Evolutionary conservation across 2,113 vertebrate genomes (phyloP).

Genomic region (Plectropomus leopardus): DNA sequence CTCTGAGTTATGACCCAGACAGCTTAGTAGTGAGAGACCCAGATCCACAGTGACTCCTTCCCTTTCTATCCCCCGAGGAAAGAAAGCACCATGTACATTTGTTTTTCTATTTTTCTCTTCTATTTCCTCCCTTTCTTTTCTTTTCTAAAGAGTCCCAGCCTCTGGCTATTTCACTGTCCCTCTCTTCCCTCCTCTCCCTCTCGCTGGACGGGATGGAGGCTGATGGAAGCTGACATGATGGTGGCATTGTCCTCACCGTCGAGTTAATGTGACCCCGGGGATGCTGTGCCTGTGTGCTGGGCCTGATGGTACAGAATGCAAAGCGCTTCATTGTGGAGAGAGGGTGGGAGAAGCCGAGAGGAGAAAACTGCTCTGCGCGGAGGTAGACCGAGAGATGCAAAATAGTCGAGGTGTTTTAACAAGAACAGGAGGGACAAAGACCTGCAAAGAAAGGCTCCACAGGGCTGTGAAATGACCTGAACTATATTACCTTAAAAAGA

Average conservation of each 20-base stretch:
- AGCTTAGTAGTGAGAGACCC: constrained; percentile 56
- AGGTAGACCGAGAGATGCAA: constrained; percentile 55
- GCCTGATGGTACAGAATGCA: constrained; percentile 67
- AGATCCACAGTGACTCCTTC: constrained; percentile 73
- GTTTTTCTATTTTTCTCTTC: constrained; percentile 63
- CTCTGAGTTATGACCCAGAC: constrained; percentile 62
- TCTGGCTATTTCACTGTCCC: constrained; percentile 54
- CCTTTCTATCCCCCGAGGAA: constrained; percentile 53
- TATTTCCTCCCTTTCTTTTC: constrained; percentile 60
- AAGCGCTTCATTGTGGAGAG: constrained; percentile 44
- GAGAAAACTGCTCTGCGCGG: constrained; percentile 39
- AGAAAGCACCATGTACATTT: constrained; percentile 59
- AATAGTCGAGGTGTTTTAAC: constrained; percentile 31
- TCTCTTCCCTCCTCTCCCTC: constrained; percentile 34
- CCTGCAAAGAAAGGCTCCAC: constrained; percentile 19
- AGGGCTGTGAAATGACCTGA: constrained; percentile 25
- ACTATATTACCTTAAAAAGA: constrained; percentile 17
- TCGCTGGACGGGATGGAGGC: constrained; percentile 64
- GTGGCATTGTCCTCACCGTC: constrained; percentile 77
- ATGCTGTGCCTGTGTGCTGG: constrained; percentile 65
- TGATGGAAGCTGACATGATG: constrained; percentile 81
- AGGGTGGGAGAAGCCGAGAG: constrained; percentile 16
- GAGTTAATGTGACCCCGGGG: constrained; percentile 78
- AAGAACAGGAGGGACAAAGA: constrained; percentile 18
- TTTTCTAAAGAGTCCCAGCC: constrained; percentile 75